phyloP scores from a whole-genome alignment of 2,113 vertebrate species.

The Elgaria multicarinata region DNA sequence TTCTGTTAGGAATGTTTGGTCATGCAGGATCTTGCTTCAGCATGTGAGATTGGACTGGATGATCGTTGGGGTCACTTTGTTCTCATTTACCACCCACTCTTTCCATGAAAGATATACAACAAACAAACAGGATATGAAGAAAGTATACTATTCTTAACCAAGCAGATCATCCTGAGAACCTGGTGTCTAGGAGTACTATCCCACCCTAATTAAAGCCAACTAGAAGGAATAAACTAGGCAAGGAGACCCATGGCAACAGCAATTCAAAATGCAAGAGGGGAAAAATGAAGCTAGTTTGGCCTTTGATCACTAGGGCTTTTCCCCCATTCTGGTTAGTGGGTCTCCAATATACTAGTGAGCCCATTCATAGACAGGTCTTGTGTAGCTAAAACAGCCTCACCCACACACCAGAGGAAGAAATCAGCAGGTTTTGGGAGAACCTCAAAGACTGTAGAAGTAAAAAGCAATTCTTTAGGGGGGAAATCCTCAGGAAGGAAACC shows the following conservation, averaged over 20 bases:
- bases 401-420: too few relatives aligned
- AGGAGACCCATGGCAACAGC: background rate
- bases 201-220: background rate
- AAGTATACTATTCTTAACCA: background rate
- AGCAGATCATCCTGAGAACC: background rate
- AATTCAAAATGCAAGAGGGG: background rate
- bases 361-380: too few relatives aligned
- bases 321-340: too few relatives aligned
- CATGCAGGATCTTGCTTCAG: constrained; percentile 8
- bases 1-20: background rate
- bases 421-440: too few relatives aligned
- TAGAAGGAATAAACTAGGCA: background rate
- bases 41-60: background rate
- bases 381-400: too few relatives aligned
- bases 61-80: background rate
- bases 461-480: too few relatives aligned
- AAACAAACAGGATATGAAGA: background rate
- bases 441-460: too few relatives aligned
- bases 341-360: too few relatives aligned
- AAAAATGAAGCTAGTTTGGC: background rate
- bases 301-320: too few relatives aligned
- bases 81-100: background rate
- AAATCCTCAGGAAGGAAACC: too few relatives aligned
- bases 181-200: background rate
- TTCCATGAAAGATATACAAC: background rate